Percentiles rank a stretch among this genome's conserved stretches.
These are phyloP conservation scores for Hoplodrina blanda DNA, from an alignment of 2,888 invertebrate genomes.

Conservation along the genomic window DNA sequence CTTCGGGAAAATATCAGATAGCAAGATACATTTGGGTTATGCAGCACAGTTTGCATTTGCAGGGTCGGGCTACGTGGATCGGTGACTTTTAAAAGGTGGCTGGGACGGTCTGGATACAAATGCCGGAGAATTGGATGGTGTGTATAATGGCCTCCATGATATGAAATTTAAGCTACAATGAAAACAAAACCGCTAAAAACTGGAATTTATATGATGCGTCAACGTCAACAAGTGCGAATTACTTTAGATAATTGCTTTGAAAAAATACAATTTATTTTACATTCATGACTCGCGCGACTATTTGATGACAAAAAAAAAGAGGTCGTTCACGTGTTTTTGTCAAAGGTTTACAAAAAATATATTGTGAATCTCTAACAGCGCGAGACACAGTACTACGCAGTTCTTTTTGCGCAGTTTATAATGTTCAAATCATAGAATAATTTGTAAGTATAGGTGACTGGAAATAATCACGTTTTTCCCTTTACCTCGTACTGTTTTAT, in stretches of 20 bases:
- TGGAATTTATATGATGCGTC: background rate
- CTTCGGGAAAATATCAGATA: background rate
- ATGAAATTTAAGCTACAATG: background rate
- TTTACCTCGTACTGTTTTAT: constrained; percentile 15
- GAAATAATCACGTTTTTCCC: constrained; percentile 50
- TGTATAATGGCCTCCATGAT: background rate
- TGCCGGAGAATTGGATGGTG: background rate
- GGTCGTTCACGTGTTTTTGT: constrained; percentile 69
- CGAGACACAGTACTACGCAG: constrained; percentile 69
- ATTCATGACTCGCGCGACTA: background rate
- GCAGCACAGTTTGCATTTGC: background rate
- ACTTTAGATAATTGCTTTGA: constrained; percentile 18
- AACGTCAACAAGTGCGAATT: constrained; percentile 9
- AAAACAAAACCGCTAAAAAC: background rate
- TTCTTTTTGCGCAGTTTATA: constrained; percentile 63
- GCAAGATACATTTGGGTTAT: background rate
- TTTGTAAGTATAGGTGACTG: constrained; percentile 41
- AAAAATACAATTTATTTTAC: constrained; percentile 20
- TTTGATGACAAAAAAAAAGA: constrained; percentile 52
- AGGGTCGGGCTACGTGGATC: background rate
- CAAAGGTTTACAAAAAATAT: constrained; percentile 72
- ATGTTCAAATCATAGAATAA: constrained; percentile 41
- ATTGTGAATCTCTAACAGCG: constrained; percentile 64
- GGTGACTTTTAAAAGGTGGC: background rate
- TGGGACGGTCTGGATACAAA: background rate